Conservation (phyloP, 2,888 invertebrate genomes). For the Tenthredo scrophulariae region DNA sequence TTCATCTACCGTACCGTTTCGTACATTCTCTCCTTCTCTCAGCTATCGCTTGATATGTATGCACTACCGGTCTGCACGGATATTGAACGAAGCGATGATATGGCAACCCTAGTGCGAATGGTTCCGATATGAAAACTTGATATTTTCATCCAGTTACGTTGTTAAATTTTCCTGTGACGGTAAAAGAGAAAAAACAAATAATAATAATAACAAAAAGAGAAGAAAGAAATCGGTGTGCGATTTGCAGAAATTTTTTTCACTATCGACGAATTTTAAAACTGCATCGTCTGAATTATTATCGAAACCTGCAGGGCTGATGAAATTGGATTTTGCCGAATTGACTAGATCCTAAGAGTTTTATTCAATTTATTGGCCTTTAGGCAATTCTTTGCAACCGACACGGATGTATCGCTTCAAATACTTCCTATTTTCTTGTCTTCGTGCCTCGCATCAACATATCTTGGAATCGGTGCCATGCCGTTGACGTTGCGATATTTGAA, state of each 20-base stretch:
- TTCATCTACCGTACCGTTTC: not conserved
- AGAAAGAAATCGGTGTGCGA: not conserved
- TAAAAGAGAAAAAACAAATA: not conserved
- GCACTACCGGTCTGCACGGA: slow-evolving; percentile 66
- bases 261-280: no score
- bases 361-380: not conserved
- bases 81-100: slow-evolving; percentile 62
- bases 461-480: slow-evolving; percentile 12
- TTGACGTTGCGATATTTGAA: slow-evolving; percentile 40
- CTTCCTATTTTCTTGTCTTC: not conserved
- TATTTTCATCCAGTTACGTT: slow-evolving; percentile 57
- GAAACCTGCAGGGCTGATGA: no score
- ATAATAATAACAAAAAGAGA: no score
- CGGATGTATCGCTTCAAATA: not conserved
- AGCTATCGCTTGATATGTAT: not conserved
- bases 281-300: no score
- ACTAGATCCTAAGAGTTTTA: not conserved
- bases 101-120: slow-evolving; percentile 46
- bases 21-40: not conserved
- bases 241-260: not conserved
- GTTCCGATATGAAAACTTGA: slow-evolving; percentile 62
- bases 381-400: not conserved
- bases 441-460: slow-evolving; percentile 1
- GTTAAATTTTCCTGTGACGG: not conserved
- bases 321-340: not conserved